Base-by-base conservation (phyloP, 1,140 invertebrate species). In the Leptestheria dahalacensis region DNA sequence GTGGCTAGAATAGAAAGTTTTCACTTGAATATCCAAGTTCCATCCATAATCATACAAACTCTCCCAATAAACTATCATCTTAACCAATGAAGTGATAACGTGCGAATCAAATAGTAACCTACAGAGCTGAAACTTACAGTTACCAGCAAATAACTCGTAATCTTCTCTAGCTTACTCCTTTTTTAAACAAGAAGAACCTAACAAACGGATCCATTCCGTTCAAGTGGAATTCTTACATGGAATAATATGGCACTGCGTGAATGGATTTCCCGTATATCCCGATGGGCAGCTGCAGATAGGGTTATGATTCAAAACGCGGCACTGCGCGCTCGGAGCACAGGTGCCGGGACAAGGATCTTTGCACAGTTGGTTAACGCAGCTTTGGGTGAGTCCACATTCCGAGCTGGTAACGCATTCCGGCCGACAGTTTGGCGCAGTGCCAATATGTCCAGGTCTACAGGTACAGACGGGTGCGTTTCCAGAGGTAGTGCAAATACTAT, bases 351-450 rank as follows among this genome's bases (percentile, higher is more conserved):
- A 87, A 12, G 84, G 83, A 69, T 86, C 79, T 57, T 79, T 73
- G 65, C 84, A 87, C 68, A 82, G 83, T 63, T 79, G 77, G 65
- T 78, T 74, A 55, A 82, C 77, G 65, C 84, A 86, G 18, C 82
- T 81, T 64, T 64, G 18, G n/a, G 48, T n/a, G 1, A 47, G 57
- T 21, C 28, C 56, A 9, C 88, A 91, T 61, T 91, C 88, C 1
- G 84, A 81, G 68, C 86, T 90, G 66, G 86, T 78, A 0, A 86
- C 82, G 70, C 88, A 91, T 71, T 90, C 86, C n/a, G 87, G 87
- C 62, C 85, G 72, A 48, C 66, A 62, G 0, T 62, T 62, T 18
- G 72, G 58, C 4, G 58, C 47, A 6, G 51, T 4, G 11, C 58
- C 58, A 12, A 70, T 82, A 84, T 63, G 78, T 23, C 86, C 86